These are phyloP conservation scores for Hippasteria phrygiana DNA, from an alignment of 53 echinoderm and acorn worm genomes.

Conservation along the genomic window DNA sequence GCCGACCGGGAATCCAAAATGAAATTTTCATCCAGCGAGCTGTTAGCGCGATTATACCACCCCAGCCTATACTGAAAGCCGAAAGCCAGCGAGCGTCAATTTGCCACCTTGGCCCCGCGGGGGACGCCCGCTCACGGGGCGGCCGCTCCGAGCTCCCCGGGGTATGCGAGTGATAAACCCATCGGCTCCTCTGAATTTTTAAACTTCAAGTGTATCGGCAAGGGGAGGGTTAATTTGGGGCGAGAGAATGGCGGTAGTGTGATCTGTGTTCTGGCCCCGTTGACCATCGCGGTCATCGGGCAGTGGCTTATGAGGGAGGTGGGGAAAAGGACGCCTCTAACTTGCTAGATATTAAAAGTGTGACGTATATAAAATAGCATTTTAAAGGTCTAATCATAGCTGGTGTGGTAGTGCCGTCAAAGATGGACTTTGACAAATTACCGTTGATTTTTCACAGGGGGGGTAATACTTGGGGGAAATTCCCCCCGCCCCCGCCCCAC, in stretches of 20 bases:
- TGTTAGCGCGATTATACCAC: background rate
- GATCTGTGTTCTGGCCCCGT: background rate
- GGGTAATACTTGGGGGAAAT: too few species aligned
- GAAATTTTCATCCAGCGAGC: conserved; percentile 26
- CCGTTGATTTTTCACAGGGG: too few species aligned
- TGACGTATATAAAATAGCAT: background rate
- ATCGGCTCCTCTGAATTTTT: background rate
- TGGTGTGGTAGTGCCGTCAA: too few species aligned
- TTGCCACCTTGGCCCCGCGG: background rate
- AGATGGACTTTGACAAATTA: too few species aligned
- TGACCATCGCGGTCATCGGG: background rate
- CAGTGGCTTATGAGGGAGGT: background rate
- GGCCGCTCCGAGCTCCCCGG: background rate
- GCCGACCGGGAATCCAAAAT: background rate
- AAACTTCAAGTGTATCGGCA: background rate
- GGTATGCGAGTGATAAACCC: background rate
- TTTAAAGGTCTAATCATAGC: too few species aligned
- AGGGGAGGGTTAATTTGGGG: background rate
- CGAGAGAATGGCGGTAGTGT: background rate
- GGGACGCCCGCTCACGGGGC: background rate
- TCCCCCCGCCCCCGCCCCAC: too few species aligned
- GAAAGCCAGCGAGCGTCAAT: background rate
- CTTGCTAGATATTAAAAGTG: background rate
- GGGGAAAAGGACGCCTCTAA: background rate
- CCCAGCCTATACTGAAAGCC: background rate